Conservation (phyloP, 2,888 invertebrate species). For the Noctuana brunneofusca region DNA sequence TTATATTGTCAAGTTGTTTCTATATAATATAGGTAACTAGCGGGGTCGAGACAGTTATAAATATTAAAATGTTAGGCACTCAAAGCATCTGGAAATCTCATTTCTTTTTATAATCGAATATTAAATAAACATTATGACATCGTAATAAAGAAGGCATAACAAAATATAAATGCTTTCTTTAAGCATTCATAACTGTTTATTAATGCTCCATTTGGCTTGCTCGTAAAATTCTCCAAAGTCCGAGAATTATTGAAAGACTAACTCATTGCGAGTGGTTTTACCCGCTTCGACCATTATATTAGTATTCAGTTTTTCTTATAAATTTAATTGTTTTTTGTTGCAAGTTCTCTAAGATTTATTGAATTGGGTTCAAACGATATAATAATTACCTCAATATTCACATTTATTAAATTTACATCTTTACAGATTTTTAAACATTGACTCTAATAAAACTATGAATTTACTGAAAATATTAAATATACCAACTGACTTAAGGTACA, state of each 20-base stretch:
- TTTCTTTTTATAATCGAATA: background rate
- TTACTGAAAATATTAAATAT: background rate
- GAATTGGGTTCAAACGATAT: no score
- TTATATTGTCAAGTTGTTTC: background rate
- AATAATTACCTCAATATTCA: no score
- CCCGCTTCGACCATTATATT: background rate
- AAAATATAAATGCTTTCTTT: background rate
- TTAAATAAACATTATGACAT: conserved; percentile 5
- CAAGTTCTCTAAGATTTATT: background rate
- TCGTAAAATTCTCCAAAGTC: conserved; percentile 16
- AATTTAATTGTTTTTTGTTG: background rate
- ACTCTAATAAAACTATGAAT: no score
- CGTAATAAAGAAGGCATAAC: conserved; percentile 6
- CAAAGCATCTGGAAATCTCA: background rate
- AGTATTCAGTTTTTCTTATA: no score
- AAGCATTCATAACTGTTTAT: conserved; percentile 28
- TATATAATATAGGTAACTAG: background rate
- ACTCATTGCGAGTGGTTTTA: background rate
- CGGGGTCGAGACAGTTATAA: background rate
- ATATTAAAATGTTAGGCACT: background rate
- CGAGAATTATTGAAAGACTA: conserved; percentile 31
- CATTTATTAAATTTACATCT: no score
- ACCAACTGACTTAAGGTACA: background rate
- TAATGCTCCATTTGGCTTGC: conserved; percentile 17
- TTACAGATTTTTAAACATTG: background rate